phyloP scores from a whole-genome alignment of 2,797 vertebrate species.

The Coluber constrictor region DNA sequence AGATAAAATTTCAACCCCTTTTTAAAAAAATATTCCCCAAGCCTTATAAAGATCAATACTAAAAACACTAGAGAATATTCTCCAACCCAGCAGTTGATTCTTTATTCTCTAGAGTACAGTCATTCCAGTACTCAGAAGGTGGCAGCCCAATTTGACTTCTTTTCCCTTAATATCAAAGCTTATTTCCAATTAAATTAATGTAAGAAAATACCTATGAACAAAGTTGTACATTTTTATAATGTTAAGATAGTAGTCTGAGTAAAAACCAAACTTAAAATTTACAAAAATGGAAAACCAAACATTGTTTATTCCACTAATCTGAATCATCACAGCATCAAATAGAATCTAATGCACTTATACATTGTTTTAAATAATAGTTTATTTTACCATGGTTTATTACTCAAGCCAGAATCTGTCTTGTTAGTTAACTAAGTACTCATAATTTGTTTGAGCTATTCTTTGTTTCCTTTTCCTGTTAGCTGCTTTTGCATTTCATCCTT shows the following conservation, averaged over 20 bases:
- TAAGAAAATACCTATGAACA: not conserved
- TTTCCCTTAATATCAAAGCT: not conserved
- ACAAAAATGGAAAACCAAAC: not conserved
- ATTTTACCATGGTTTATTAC: not conserved
- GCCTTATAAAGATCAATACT: not conserved
- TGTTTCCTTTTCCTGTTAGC: not conserved
- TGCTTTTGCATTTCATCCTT: not conserved
- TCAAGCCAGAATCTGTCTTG: not conserved
- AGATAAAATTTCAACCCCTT: not conserved
- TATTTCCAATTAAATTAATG: not conserved
- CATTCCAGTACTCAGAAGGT: not conserved
- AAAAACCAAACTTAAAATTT: not conserved
- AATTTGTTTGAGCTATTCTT: not conserved
- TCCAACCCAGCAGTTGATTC: not conserved
- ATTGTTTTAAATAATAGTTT: not conserved
- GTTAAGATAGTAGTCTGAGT: not conserved
- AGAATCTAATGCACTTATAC: not conserved
- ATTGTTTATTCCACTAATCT: not conserved
- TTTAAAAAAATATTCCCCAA: not conserved
- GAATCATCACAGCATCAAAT: not conserved
- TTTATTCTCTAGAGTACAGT: not conserved
- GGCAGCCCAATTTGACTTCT: not conserved
- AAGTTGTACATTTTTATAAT: not conserved
- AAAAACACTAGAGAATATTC: not conserved
- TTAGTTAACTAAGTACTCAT: not conserved